phyloP scores from a whole-genome alignment of 2,113 vertebrate genomes.

The Meleagris gallopavo region DNA sequence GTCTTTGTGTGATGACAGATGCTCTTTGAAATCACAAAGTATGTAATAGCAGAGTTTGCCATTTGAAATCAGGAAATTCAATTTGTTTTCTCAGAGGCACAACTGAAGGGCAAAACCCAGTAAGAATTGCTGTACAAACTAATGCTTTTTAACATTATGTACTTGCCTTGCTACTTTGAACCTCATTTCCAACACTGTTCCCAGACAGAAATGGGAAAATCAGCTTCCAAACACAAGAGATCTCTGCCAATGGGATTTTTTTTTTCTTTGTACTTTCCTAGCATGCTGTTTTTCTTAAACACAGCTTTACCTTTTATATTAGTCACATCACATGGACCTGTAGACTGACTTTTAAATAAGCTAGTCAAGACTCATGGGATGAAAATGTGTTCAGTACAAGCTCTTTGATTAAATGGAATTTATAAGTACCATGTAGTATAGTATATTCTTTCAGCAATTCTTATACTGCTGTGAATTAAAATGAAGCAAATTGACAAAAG shows the following conservation, averaged over 20 bases:
- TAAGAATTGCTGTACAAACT: conserved; percentile 59
- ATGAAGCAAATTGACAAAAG: neutral
- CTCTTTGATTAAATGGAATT: neutral
- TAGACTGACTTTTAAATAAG: neutral
- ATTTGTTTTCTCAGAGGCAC: conserved; percentile 74
- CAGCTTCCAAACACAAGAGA: neutral
- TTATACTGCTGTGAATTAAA: neutral
- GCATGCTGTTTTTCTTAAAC: neutral
- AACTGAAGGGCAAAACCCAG: conserved; percentile 68
- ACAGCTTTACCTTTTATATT: neutral
- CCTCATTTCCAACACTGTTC: conserved; percentile 22
- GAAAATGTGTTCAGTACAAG: neutral
- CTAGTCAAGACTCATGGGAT: neutral
- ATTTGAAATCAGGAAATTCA: conserved; percentile 82
- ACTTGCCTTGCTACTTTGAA: conserved; percentile 44
- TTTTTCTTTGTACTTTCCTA: neutral
- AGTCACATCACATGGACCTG: neutral
- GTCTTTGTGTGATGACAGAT: conserved; percentile 84
- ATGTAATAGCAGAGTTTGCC: conserved; percentile 80
- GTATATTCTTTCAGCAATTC: neutral
- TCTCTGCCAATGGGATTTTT: neutral
- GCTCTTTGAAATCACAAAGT: conserved; percentile 82
- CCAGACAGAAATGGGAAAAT: conserved; percentile 18
- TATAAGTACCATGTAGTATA: neutral
- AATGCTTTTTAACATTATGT: conserved; percentile 47